A percentile compares a stretch with the other conserved stretches of the same genome.
Conservation (phyloP, 2,113 vertebrate genomes). For the Plecotus auritus region DNA sequence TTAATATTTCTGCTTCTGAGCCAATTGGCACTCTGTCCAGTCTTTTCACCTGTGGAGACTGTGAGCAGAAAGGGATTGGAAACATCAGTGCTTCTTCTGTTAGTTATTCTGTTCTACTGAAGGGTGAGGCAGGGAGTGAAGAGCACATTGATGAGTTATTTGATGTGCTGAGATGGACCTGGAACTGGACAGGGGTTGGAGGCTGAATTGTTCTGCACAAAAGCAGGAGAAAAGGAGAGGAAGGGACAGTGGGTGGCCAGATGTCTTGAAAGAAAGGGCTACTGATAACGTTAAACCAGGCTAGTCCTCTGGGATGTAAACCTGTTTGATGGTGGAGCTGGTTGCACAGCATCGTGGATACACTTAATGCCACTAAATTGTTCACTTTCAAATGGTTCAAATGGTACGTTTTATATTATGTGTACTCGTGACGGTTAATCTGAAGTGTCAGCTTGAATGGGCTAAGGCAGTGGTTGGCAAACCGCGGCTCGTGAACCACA, state of each 20-base stretch:
- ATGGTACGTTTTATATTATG: background rate
- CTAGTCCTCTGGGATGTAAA: background rate
- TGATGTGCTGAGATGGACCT: background rate
- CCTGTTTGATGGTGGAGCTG: background rate
- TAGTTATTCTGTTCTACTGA: background rate
- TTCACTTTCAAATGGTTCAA: background rate
- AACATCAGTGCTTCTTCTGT: background rate
- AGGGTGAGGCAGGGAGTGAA: background rate
- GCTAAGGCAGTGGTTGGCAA: too few relatives aligned
- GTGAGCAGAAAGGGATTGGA: background rate
- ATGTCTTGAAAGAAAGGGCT: background rate
- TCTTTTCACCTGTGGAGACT: background rate
- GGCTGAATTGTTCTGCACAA: background rate
- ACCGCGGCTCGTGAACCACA: too few relatives aligned
- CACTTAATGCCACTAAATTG: background rate
- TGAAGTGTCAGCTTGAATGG: background rate
- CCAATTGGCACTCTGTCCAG: background rate
- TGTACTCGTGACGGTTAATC: background rate
- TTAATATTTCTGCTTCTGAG: background rate
- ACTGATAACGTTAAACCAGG: background rate
- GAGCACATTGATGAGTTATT: background rate
- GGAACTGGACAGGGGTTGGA: background rate
- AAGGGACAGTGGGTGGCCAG: background rate
- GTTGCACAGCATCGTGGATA: rapidly evolving
- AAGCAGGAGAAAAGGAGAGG: background rate